Evolutionary conservation across 2,888 invertebrate genomes (phyloP).

Genomic region (Calameuta idolon): DNA sequence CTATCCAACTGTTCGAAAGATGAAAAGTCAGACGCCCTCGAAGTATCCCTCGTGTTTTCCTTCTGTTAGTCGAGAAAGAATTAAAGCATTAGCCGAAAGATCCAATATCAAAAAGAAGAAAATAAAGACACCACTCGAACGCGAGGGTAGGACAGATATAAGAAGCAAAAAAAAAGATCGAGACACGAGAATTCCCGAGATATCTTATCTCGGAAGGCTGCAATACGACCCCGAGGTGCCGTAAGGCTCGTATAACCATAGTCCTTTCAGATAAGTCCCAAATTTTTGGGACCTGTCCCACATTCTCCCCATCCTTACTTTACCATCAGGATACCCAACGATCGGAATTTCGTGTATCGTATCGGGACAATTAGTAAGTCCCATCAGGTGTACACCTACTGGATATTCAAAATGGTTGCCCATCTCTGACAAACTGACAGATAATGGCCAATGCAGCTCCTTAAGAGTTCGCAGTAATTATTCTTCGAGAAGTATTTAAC

Average conservation of each 20-base stretch:
- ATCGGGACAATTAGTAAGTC: background rate
- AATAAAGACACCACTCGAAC: background rate
- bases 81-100: background rate
- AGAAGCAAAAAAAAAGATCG: slow-evolving; percentile 16
- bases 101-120: background rate
- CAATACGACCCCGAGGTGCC: slow-evolving; percentile 36
- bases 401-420: background rate
- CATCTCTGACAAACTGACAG: background rate
- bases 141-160: background rate
- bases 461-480: slow-evolving; percentile 8
- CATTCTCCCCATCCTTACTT: background rate
- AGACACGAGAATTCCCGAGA: slow-evolving; percentile 35
- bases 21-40: background rate
- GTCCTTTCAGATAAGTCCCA: slow-evolving; percentile 41
- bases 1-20: background rate
- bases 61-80: background rate
- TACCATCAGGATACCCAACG: background rate
- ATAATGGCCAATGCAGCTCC: background rate
- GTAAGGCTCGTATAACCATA: slow-evolving; percentile 30
- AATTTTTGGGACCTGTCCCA: slow-evolving; percentile 36
- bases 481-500: background rate
- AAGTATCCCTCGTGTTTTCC: background rate
- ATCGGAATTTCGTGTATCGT: background rate
- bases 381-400: background rate
- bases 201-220: slow-evolving; percentile 51